Conservation (phyloP, 1,140 invertebrate genomes). For the Megathymus violae region DNA sequence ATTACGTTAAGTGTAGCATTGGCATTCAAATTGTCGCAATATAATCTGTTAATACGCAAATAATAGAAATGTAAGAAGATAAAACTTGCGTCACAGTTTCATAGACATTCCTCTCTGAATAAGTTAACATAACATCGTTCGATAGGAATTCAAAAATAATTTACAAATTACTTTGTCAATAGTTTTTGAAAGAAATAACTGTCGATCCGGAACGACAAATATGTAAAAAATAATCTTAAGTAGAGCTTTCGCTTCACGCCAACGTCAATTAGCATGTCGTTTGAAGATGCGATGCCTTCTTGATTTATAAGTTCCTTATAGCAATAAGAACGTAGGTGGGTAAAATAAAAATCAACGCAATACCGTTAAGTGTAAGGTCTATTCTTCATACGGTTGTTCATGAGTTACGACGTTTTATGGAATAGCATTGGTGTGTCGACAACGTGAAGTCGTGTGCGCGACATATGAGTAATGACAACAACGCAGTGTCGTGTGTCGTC, state of each 20-base stretch:
- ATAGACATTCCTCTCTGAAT: conserved; percentile 8
- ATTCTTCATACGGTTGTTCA: conserved; percentile 43
- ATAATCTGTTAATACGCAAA: conserved; percentile 16
- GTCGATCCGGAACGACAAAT: conserved; percentile 40
- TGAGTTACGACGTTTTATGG: conserved; percentile 60
- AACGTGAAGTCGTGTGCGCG: conserved; percentile 75
- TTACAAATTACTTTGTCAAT: neutral
- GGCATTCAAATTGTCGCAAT: neutral
- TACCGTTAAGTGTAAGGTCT: conserved; percentile 51
- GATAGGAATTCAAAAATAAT: neutral
- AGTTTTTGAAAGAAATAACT: neutral
- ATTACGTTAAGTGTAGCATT: neutral
- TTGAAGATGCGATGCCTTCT: conserved; percentile 70
- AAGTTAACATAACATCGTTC: conserved; percentile 1
- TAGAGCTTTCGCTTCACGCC: conserved; percentile 66
- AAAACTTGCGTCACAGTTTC: conserved; percentile 24
- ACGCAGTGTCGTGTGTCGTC: conserved; percentile 69
- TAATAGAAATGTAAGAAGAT: conserved; percentile 6
- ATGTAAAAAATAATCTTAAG: conserved; percentile 62
- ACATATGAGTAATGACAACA: conserved; percentile 82
- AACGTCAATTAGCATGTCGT: conserved; percentile 80
- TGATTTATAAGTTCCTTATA: conserved; percentile 44
- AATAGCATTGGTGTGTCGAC: conserved; percentile 50
- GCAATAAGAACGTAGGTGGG: conserved; percentile 26
- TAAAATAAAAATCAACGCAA: conserved; percentile 50